Evolutionary conservation across 2,113 vertebrate genomes (phyloP).

Genomic region (Engystomops pustulosus): DNA sequence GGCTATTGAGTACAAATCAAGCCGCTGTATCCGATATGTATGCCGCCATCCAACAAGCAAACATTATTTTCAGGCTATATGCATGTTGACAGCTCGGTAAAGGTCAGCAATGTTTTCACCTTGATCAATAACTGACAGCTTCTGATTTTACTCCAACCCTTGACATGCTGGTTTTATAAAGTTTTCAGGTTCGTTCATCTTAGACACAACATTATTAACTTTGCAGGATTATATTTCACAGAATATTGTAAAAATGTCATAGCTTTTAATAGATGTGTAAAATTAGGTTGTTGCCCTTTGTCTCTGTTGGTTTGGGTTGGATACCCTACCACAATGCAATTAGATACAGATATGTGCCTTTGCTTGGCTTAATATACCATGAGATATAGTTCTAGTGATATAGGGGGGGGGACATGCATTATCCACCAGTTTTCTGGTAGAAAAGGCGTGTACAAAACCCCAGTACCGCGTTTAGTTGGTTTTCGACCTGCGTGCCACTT

Average conservation of each 20-base stretch:
- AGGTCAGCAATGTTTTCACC: slow-evolving; percentile 3
- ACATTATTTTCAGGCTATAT: background rate
- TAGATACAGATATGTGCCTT: too few species aligned
- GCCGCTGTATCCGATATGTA: background rate
- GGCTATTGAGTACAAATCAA: background rate
- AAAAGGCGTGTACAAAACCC: too few species aligned
- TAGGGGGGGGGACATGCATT: too few species aligned
- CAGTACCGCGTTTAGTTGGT: too few species aligned
- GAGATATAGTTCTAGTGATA: too few species aligned
- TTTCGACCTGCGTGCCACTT: too few species aligned
- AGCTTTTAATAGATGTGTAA: too few species aligned
- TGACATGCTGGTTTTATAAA: background rate
- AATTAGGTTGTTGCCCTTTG: too few species aligned
- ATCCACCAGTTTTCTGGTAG: too few species aligned
- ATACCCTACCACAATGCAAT: too few species aligned
- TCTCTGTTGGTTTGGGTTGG: too few species aligned
- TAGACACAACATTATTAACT: background rate
- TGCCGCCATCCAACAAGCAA: background rate
- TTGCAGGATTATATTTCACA: background rate
- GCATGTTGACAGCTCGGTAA: background rate
- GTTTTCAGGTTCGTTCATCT: background rate
- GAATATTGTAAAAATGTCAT: background rate
- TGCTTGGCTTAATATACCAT: too few species aligned
- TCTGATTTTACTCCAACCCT: background rate
- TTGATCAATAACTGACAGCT: background rate